phyloP scores from a whole-genome alignment of 2,113 vertebrate genomes.

The Limnothrissa miodon region DNA sequence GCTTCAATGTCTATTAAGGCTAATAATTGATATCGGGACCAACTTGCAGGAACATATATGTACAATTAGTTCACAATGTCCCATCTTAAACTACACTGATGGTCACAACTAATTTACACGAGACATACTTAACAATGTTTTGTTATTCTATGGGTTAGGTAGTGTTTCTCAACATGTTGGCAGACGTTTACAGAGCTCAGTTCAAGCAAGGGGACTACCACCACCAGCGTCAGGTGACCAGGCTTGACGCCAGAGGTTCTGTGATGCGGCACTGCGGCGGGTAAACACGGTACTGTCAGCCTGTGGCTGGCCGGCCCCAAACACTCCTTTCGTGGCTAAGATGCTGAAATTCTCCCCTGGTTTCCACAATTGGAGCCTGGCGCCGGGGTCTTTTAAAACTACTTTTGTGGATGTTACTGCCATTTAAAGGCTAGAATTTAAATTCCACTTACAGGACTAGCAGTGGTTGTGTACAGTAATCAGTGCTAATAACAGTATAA shows the following conservation, averaged over 20 bases:
- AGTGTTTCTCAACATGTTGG: not conserved
- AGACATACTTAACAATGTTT: not conserved
- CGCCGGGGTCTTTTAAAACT: slow-evolving; percentile 39
- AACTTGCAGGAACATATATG: not conserved
- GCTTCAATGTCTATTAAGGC: not conserved
- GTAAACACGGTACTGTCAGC: slow-evolving; percentile 40
- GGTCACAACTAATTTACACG: not conserved
- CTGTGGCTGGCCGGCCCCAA: slow-evolving; percentile 27
- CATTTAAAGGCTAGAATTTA: slow-evolving; percentile 16
- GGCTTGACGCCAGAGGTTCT: slow-evolving; percentile 20
- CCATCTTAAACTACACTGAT: not conserved
- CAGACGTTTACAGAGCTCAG: not conserved
- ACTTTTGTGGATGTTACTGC: slow-evolving; percentile 19
- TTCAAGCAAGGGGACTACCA: not conserved
- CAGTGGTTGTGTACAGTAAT: not conserved
- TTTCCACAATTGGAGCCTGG: slow-evolving; percentile 35
- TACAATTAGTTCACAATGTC: too few relatives aligned
- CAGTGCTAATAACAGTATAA: too few relatives aligned
- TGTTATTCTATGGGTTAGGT: not conserved
- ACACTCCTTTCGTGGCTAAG: slow-evolving; percentile 7
- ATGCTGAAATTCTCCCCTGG: slow-evolving; percentile 23
- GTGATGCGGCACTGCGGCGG: slow-evolving; percentile 29
- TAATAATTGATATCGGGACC: not conserved
- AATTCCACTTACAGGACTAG: slow-evolving; percentile 9
- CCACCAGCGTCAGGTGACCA: not conserved